Evolutionary conservation across 92 coral and sea anemone species (phyloP), one percentile per base, ranked within the genome.

Genomic region (Epizoanthus stellaris): DNA sequence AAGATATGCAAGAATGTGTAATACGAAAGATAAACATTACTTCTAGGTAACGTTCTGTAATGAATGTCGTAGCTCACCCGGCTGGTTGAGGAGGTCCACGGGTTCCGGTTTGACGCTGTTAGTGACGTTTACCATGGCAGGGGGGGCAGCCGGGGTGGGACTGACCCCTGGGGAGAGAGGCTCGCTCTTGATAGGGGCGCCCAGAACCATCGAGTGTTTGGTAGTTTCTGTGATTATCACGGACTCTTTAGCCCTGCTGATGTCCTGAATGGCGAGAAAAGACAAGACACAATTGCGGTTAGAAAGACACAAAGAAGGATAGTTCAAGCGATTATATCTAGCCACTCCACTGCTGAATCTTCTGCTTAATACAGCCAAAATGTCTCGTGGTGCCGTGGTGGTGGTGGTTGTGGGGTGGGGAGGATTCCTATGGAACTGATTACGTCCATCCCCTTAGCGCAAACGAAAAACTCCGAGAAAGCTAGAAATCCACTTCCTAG

Each of bases 61-160:
- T 2, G 19, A 61, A 61, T 6, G 25, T 17, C 20, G 7, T 17
- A 34, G 58, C 82, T 77, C 66, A 77, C 82, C 82, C 10, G 54
- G 82, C n/a, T 77, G 91, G 56, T 94, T 91, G 43, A 94, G 92
- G 43, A 96, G 80, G 80, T 91, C 91, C 75, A 90, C 91, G 12
- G 98, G 98, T 10, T 90, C 90, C 15, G 98, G 98, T 64, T 86
- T 92, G 40, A 77, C 83, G 4, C 88, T 87, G 67, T 90, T 89
- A 38, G 94, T 94, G 65, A 91, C 85, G 54, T 94, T 98, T 3
- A 96, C 71, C 68, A 95, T 94, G 19, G 95, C 40, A n/a, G 98
- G 95, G 25, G 95, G 98, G 71, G 98, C 93, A n/a, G 79, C 90
- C 2, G 98, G 98, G n/a, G 98, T 94, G 21, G 95, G 93, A 23